Percentiles rank a stretch among this genome's conserved stretches.
These are phyloP conservation scores for Campopleginae sp. DNA, from an alignment of 2,888 invertebrate species.

Conservation along the genomic window DNA sequence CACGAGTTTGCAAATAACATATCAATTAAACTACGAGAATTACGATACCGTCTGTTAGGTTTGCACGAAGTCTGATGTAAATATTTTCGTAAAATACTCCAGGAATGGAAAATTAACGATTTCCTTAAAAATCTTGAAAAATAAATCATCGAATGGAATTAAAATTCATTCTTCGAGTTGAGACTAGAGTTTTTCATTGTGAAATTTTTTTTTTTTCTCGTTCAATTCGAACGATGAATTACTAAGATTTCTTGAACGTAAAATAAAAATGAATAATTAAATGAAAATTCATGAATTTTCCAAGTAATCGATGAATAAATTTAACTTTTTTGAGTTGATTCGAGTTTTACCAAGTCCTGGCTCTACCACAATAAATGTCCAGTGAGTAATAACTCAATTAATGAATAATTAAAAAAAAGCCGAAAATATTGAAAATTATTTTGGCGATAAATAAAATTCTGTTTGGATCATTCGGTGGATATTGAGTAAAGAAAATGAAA, in stretches of 20 bases:
- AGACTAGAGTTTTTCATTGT: not conserved
- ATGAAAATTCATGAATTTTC: no score
- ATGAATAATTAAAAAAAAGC: not conserved
- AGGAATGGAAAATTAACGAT: not conserved
- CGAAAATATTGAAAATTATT: not conserved
- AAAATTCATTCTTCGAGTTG: not conserved
- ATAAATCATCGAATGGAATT: not conserved
- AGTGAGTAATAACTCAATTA: not conserved
- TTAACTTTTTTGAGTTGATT: no score
- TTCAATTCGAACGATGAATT: no score
- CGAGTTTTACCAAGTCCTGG: not conserved
- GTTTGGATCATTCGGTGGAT: not conserved
- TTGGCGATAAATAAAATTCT: not conserved
- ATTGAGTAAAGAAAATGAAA: not conserved
- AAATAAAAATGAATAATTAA: no score
- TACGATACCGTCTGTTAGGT: slow-evolving; percentile 4
- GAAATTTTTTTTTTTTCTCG: no score
- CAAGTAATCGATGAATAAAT: no score
- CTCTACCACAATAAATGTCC: not conserved
- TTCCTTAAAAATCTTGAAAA: not conserved
- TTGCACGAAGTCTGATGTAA: not conserved
- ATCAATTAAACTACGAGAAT: slow-evolving; percentile 44
- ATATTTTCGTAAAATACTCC: not conserved
- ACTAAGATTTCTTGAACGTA: no score
- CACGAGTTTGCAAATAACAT: slow-evolving; percentile 44